Base-by-base conservation (phyloP, 2,113 vertebrate species). In the Rhombomys opimus region DNA sequence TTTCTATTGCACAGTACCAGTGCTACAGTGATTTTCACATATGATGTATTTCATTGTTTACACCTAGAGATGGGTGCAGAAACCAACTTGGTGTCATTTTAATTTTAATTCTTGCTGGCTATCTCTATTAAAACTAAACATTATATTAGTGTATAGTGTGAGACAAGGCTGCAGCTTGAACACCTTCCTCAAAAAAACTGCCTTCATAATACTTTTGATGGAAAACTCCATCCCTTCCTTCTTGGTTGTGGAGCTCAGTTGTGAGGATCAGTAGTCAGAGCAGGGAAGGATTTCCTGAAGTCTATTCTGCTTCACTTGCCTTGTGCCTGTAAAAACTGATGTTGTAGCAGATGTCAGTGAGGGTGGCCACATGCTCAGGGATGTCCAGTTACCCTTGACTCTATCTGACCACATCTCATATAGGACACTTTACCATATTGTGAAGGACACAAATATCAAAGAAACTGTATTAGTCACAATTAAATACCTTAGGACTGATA, bases 271-370 rank as follows among this genome's bases (percentile, higher is more conserved):
- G 35, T 38, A 65, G n/a, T 70, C 50, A 2, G 8, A 41, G 87
- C 76, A 84, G 30, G 67, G 52, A 57, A 5, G 46, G 41, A 30
- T 67, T 80, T 52, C 81, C 54, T 18, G 1, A 84, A 89, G 57
- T 59, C 46, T 4, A 5, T 89, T 32, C 57, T 91, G 67, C 52
- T 78, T 57, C 0, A 0, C 46, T 92, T 70, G 35, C 86, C 65
- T 94, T 95, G 95, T 78, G 77, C 77, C 96, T 76, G 17, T 87
- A 81, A 93, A 93, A 30, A n/a, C 75, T 89, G 41, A 59, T 11
- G n/a, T 77, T 65, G 80, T 67, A 38, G 50, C 73, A 59, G 61
- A 46, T 23, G 17, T 86, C 84, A 77, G 13, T 20, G 52, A 23
- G 57, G 65, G 8, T 46, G 0, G 2, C 90, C 67, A 38, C 50